Evolutionary conservation across 2,797 vertebrate genomes (phyloP).

Genomic region (Liparis tanakae): DNA sequence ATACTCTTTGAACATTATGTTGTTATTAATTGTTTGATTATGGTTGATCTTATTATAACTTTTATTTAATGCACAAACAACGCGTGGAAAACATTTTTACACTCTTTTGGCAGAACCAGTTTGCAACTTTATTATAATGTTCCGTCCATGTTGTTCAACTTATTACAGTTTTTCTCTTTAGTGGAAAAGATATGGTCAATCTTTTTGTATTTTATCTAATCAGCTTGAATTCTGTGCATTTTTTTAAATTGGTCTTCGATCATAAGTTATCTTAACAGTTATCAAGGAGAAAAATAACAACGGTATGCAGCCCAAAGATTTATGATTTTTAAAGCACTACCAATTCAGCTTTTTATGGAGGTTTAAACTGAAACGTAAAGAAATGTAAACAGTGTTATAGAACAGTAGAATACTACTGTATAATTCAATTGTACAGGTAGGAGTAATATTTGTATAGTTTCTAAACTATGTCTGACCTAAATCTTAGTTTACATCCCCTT

Average conservation of each 20-base stretch:
- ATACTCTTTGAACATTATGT: not conserved
- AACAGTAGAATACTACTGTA: not conserved
- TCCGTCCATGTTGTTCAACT: not conserved
- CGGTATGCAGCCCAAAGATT: not conserved
- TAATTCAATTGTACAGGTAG: not conserved
- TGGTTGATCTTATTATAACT: not conserved
- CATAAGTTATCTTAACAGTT: not conserved
- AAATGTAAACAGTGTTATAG: not conserved
- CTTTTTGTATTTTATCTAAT: not conserved
- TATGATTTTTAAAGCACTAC: not conserved
- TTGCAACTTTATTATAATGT: not conserved
- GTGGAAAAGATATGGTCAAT: not conserved
- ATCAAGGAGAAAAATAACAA: not conserved
- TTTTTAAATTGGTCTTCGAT: not conserved
- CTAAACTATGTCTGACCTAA: not conserved
- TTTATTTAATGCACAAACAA: not conserved
- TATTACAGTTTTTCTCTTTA: not conserved
- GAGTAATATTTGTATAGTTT: not conserved
- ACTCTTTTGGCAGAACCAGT: not conserved
- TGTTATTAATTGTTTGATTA: not conserved
- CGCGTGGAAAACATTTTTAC: not conserved
- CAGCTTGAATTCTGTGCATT: not conserved
- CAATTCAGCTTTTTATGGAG: conserved; percentile 4
- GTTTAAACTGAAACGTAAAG: not conserved
- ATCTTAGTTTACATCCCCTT: not conserved